A percentile compares a stretch with the other conserved stretches of the same genome.
phyloP scores from a whole-genome alignment of 53 echinoderm and acorn worm species.

The Holothuria leucospilota region DNA sequence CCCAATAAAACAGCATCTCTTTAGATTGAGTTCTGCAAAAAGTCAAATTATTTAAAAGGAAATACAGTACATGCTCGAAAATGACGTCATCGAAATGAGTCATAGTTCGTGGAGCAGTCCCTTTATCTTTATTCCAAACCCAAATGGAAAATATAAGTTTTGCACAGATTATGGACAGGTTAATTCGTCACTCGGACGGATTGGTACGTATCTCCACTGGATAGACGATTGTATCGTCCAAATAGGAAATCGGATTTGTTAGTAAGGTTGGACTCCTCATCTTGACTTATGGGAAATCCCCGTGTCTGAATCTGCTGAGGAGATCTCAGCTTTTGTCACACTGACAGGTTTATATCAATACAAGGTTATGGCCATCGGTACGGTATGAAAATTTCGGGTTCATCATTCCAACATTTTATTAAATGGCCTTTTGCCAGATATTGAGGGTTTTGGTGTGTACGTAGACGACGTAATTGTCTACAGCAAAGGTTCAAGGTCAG shows the following conservation, averaged over 20 bases:
- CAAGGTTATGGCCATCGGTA: constrained; percentile 46
- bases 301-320: constrained; percentile 47
- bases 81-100: constrained; percentile 66
- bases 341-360: constrained; percentile 60
- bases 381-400: constrained; percentile 63
- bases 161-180: constrained; percentile 71
- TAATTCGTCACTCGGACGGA: constrained; percentile 65
- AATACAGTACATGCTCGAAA: constrained; percentile 65
- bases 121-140: constrained; percentile 65
- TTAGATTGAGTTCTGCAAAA: constrained; percentile 64
- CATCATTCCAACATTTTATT: constrained; percentile 53
- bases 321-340: constrained; percentile 66
- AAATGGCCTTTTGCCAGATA: constrained; percentile 28
- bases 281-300: constrained; percentile 79
- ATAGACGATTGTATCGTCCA: constrained; percentile 72
- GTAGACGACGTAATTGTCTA: constrained; percentile 54
- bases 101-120: constrained; percentile 66
- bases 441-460: constrained; percentile 45
- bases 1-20: constrained; percentile 73
- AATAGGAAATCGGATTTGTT: constrained; percentile 62
- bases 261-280: constrained; percentile 66
- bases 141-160: constrained; percentile 55
- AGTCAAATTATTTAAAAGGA: constrained; percentile 46
- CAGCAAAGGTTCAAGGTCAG: constrained; percentile 24
- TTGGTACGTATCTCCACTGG: constrained; percentile 61